These are phyloP conservation scores for Dasyornis broadbenti DNA, from an alignment of 2,113 vertebrate species.

Conservation along the genomic window DNA sequence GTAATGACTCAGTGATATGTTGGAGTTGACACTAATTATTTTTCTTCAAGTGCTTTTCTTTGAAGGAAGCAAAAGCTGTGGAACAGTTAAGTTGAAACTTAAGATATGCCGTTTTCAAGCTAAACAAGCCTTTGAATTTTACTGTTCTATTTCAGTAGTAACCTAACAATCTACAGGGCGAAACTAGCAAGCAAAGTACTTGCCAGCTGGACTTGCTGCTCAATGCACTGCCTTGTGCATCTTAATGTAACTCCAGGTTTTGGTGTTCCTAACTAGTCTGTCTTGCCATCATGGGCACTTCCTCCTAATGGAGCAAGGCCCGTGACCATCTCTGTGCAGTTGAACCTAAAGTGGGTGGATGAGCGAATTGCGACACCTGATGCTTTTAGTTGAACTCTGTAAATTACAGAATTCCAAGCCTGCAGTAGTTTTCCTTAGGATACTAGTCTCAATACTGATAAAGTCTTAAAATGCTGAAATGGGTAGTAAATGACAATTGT, in stretches of 20 bases:
- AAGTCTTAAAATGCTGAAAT: neutral
- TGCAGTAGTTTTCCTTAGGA: neutral
- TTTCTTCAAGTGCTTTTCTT: neutral
- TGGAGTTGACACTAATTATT: neutral
- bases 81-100: neutral
- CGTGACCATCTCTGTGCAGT: accelerated
- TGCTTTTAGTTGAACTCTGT: neutral
- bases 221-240: neutral
- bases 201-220: neutral
- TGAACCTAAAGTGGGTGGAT: neutral
- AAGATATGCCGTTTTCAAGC: neutral
- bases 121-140: neutral
- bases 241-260: neutral
- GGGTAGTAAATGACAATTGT: neutral
- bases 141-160: neutral
- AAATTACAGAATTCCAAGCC: neutral
- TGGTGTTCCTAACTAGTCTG: neutral
- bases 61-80: neutral
- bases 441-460: neutral
- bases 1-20: neutral
- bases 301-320: neutral
- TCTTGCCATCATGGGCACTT: neutral
- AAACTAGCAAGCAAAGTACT: neutral
- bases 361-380: neutral
- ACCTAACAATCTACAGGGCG: neutral